Evolutionary conservation across 2,888 invertebrate species (phyloP).

Genomic region (Lucinisca nassula): DNA sequence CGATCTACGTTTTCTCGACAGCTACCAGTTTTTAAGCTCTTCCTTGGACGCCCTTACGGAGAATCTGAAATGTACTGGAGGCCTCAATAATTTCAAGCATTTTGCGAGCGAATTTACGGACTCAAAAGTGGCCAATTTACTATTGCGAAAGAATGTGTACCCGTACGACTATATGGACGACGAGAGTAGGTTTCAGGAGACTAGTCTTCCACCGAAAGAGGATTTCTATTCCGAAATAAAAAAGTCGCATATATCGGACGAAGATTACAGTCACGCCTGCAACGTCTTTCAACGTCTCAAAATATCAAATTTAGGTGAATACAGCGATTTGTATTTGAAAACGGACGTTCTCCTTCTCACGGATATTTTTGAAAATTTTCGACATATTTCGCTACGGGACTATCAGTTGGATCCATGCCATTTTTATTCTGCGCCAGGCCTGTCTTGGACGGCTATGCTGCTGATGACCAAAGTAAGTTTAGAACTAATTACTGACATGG

Average conservation of each 20-base stretch:
- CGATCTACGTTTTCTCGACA: constrained; percentile 21
- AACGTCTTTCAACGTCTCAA: constrained; percentile 24
- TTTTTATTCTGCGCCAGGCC: constrained; percentile 55
- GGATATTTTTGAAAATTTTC: constrained; percentile 52
- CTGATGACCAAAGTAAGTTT: constrained; percentile 44
- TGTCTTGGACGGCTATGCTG: constrained; percentile 33
- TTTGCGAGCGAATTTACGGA: too few species aligned
- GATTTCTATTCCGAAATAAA: neutral
- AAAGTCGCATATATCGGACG: neutral
- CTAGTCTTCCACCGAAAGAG: neutral
- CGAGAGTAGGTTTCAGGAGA: constrained; percentile 6
- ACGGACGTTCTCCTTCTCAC: constrained; percentile 37
- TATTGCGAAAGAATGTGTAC: constrained; percentile 24
- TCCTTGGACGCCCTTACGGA: neutral
- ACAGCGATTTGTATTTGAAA: constrained; percentile 49
- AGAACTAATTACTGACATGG: constrained; percentile 58
- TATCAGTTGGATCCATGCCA: constrained; percentile 55
- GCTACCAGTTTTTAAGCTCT: constrained; percentile 29
- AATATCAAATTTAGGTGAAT: constrained; percentile 31
- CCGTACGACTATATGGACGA: constrained; percentile 36
- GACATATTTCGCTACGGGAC: constrained; percentile 31
- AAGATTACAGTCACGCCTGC: constrained; percentile 32
- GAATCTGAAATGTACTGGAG: neutral
- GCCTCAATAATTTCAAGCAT: neutral
- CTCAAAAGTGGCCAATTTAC: neutral